Evolutionary conservation across 2,888 invertebrate genomes (phyloP).

Genomic region (Linnaemya vulpina): DNA sequence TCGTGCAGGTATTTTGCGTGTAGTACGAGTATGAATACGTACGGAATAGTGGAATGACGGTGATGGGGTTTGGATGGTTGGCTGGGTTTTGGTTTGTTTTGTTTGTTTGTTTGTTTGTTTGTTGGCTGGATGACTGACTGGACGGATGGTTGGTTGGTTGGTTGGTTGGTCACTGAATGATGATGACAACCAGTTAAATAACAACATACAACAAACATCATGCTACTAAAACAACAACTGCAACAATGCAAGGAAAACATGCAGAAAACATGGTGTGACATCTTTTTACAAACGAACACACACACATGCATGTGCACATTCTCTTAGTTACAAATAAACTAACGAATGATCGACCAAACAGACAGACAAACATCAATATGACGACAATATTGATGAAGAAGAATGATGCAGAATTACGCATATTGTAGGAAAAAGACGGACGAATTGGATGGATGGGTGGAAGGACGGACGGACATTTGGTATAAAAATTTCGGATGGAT

Average conservation of each 20-base stretch:
- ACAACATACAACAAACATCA: constrained; percentile 60
- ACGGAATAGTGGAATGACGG: constrained; percentile 44
- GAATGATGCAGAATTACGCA: constrained; percentile 65
- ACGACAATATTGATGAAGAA: constrained; percentile 51
- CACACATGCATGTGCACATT: neutral
- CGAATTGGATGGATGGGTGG: constrained; percentile 13
- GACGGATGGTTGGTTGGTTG: constrained; percentile 23
- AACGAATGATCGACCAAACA: constrained; percentile 21
- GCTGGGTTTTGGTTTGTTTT: constrained; percentile 28
- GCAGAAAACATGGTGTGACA: constrained; percentile 66
- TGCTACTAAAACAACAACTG: constrained; percentile 57
- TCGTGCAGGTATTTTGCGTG: constrained; percentile 82
- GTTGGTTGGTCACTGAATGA: constrained; percentile 67
- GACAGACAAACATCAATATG: constrained; percentile 49
- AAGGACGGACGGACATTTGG: constrained; percentile 7
- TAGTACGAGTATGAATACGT: constrained; percentile 76
- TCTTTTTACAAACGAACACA: constrained; percentile 47
- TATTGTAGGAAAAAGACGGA: constrained; percentile 32
- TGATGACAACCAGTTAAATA: constrained; percentile 69
- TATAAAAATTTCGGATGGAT: constrained; percentile 10
- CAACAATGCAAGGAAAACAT: constrained; percentile 59
- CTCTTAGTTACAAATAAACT: neutral
- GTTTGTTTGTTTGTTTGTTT: constrained; percentile 26
- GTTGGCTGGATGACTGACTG: constrained; percentile 26
- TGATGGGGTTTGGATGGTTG: constrained; percentile 52